Base-by-base conservation (phyloP, 92 coral and sea anemone species). In the Actinostola sp. region DNA sequence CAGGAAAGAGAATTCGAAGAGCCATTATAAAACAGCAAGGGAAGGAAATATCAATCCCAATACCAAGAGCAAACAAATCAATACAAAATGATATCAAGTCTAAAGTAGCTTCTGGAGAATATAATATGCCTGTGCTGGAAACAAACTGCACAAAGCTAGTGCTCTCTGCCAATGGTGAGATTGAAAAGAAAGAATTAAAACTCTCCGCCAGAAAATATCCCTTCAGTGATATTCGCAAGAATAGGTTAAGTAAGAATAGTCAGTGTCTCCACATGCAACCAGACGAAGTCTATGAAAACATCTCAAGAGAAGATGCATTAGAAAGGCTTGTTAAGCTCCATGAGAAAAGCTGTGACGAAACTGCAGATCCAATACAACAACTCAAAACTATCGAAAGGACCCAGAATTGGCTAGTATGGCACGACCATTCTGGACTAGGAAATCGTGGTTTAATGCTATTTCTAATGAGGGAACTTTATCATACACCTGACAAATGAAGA, bases 361-460 rank as follows among this genome's bases (percentile, higher is more conserved):
- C n/a, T n/a, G n/a, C n/a, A n/a, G n/a, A n/a, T n/a, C n/a, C n/a
- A n/a, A n/a, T n/a, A n/a, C n/a, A 52, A 20, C 39, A 76, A 11
- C 49, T 65, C 11, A 57, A 61, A 27, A 23, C 39, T 13, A 28
- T 66, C 0, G 61, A 77, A 67, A 55, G 76, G 26, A 14, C 12
- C 11, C 38, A 68, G 19, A 58, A 77, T 64, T 77, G 83, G 83
- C 76, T 56, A 3, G 44, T 55, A 15, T 77, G 75, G 83, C 83
- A 77, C 56, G 76, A 77, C 31, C 83, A 77, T n/a, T 67, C 76
- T 3, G 52, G 75, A 9, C 35, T 57, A 7, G 83, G 66, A n/a
- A 77, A 52, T 39, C 23, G n/a, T n/a, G 83, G 75, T 1, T 48
- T 65, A 20, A 46, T 77, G 51, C 67, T 64, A 33, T 77, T 77